Conservation (phyloP, 2,113 vertebrate genomes). For the Addax nasomaculatus region DNA sequence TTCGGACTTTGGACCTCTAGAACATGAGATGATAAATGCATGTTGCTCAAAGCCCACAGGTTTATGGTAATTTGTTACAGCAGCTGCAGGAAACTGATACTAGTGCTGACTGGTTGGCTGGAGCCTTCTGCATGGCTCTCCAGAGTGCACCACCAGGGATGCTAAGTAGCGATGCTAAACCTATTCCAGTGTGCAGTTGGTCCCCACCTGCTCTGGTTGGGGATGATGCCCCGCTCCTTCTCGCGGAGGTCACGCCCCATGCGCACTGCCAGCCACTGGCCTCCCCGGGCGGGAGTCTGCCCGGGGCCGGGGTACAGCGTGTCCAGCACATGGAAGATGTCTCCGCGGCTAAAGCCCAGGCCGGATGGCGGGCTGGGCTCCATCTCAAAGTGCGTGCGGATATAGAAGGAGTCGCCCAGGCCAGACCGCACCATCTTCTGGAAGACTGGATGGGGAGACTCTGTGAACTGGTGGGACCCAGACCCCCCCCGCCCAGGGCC, state of each 20-base stretch:
- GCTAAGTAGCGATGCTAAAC: fast-evolving
- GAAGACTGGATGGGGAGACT: slow-evolving; percentile 84
- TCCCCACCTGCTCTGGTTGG: slow-evolving; percentile 88
- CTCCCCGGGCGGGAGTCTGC: slow-evolving; percentile 83
- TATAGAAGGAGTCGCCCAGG: slow-evolving; percentile 93
- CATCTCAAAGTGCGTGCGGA: slow-evolving; percentile 95
- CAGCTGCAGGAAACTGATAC: fast-evolving
- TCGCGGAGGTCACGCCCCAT: slow-evolving; percentile 92
- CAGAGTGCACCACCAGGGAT: fast-evolving
- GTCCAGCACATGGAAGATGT: slow-evolving; percentile 95
- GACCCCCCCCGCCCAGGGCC: not conserved
- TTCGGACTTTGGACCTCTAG: not conserved
- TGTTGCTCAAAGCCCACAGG: not conserved
- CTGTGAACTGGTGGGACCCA: not conserved
- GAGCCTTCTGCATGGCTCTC: fast-evolving
- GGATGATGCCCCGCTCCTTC: slow-evolving; percentile 93
- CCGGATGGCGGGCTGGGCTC: slow-evolving; percentile 82
- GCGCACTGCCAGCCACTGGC: slow-evolving; percentile 90
- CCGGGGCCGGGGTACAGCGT: slow-evolving; percentile 90
- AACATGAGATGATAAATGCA: no score
- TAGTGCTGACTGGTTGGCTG: fast-evolving
- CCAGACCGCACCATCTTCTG: slow-evolving; percentile 90
- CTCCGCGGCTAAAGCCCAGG: slow-evolving; percentile 91
- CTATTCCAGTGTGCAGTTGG: fast-evolving
- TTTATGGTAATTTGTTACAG: not conserved